Evolutionary conservation across 2,113 vertebrate genomes (phyloP).

Genomic region (Clarias magur): DNA sequence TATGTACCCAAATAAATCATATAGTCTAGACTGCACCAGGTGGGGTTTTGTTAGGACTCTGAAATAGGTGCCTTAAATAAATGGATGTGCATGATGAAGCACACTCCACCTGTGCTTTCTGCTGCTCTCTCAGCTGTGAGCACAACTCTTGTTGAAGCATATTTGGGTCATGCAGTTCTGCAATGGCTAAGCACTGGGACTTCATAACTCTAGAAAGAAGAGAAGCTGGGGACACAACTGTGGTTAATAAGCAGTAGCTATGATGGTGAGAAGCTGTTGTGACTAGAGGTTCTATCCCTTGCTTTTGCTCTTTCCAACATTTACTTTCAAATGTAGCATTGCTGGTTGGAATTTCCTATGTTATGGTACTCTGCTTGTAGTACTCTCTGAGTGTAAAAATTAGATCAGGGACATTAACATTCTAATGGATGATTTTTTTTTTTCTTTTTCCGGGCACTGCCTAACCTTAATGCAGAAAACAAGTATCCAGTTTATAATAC

Average conservation of each 20-base stretch:
- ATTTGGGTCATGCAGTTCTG: slow-evolving; percentile 48
- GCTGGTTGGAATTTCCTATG: slow-evolving; percentile 6
- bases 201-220: slow-evolving; percentile 30
- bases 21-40: slow-evolving; percentile 38
- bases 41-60: slow-evolving; percentile 34
- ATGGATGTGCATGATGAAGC: slow-evolving; percentile 42
- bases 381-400: not conserved
- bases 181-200: slow-evolving; percentile 29
- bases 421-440: slow-evolving; percentile 31
- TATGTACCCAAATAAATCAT: slow-evolving; percentile 8
- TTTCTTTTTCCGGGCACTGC: slow-evolving; percentile 18
- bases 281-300: not conserved
- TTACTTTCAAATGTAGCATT: not conserved
- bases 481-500: slow-evolving; percentile 16
- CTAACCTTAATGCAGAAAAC: not conserved
- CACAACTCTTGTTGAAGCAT: slow-evolving; percentile 37
- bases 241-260: slow-evolving; percentile 29
- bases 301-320: not conserved
- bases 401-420: too few relatives aligned
- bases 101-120: slow-evolving; percentile 42
- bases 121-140: slow-evolving; percentile 48
- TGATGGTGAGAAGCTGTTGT: not conserved
- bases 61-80: slow-evolving; percentile 41
- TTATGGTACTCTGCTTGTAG: not conserved
- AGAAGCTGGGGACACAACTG: slow-evolving; percentile 3